Percentiles rank a stretch among this genome's conserved stretches.
Evolutionary conservation across 1,140 invertebrate species (phyloP).

Genomic region (Drosophila mojavensis): DNA sequence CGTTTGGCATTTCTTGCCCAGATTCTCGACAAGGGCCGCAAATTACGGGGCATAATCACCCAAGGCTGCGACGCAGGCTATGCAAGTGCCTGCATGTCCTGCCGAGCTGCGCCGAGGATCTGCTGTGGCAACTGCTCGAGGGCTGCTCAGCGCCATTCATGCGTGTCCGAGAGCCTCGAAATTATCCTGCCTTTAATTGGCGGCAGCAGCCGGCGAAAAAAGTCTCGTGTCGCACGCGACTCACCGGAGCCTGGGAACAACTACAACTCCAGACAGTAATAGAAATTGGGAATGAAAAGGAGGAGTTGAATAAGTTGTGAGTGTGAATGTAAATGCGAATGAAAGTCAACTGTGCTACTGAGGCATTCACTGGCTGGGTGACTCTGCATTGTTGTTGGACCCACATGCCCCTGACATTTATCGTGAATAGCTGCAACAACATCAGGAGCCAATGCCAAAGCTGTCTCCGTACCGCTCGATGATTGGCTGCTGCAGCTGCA

Average conservation of each 20-base stretch:
- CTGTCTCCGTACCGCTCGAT: conserved; percentile 54
- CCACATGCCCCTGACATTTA: conserved; percentile 80
- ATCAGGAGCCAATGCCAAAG: conserved; percentile 69
- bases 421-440: conserved; percentile 46
- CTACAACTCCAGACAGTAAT: background rate
- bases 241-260: background rate
- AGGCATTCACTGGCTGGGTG: conserved; percentile 11
- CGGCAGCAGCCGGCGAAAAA: conserved; percentile 40
- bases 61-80: conserved; percentile 34
- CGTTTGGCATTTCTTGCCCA: conserved; percentile 50
- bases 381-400: conserved; percentile 32
- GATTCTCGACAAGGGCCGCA: conserved; percentile 55
- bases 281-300: conserved; percentile 5
- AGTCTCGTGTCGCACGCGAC: conserved; percentile 61
- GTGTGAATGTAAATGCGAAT: conserved; percentile 13
- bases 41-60: conserved; percentile 63
- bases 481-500: conserved; percentile 60
- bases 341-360: conserved; percentile 26
- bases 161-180: conserved; percentile 21
- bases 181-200: conserved; percentile 42
- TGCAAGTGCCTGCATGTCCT: conserved; percentile 56
- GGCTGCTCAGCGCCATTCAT: conserved; percentile 28
- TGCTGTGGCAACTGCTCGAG: background rate
- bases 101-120: background rate
- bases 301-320: conserved; percentile 27